phyloP scores from a whole-genome alignment of 1,140 invertebrate species.

The Drosophila ficusphila region DNA sequence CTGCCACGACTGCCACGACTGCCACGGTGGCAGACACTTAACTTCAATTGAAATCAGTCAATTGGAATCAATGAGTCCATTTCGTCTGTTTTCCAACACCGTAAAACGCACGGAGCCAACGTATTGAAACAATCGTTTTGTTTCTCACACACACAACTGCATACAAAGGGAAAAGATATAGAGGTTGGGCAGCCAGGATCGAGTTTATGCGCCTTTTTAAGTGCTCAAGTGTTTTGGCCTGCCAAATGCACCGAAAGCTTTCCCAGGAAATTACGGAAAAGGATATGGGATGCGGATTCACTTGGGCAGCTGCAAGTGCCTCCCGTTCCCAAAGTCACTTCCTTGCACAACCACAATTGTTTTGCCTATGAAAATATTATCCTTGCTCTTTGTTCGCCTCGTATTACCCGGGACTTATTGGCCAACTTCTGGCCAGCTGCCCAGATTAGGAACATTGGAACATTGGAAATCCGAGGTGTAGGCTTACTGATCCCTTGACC shows the following conservation, averaged over 20 bases:
- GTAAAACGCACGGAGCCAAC: constrained; percentile 51
- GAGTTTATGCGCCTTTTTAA: constrained; percentile 78
- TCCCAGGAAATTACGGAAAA: constrained; percentile 71
- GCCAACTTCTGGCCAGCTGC: constrained; percentile 39
- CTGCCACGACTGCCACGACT: constrained; percentile 20
- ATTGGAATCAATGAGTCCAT: constrained; percentile 84
- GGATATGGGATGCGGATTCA: constrained; percentile 15
- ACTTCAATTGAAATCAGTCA: constrained; percentile 83
- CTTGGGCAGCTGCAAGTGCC: constrained; percentile 65
- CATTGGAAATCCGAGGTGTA: constrained; percentile 43
- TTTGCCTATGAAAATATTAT: constrained; percentile 68
- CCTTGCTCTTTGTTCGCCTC: constrained; percentile 34
- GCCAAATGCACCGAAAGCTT: constrained; percentile 48
- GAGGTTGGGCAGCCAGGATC: constrained; percentile 32
- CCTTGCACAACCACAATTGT: constrained; percentile 47
- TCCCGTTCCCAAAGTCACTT: constrained; percentile 44
- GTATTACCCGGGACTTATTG: constrained; percentile 35
- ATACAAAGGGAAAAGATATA: constrained; percentile 24
- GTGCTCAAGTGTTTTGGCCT: constrained; percentile 71
- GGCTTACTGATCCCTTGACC: constrained; percentile 66
- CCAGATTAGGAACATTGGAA: constrained; percentile 15
- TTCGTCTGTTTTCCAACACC: constrained; percentile 83
- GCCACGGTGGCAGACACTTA: constrained; percentile 70
- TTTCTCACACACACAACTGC: constrained; percentile 49
- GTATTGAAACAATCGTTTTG: constrained; percentile 76